Conservation (phyloP, 2,113 vertebrate species). For the Lonchura striata region DNA sequence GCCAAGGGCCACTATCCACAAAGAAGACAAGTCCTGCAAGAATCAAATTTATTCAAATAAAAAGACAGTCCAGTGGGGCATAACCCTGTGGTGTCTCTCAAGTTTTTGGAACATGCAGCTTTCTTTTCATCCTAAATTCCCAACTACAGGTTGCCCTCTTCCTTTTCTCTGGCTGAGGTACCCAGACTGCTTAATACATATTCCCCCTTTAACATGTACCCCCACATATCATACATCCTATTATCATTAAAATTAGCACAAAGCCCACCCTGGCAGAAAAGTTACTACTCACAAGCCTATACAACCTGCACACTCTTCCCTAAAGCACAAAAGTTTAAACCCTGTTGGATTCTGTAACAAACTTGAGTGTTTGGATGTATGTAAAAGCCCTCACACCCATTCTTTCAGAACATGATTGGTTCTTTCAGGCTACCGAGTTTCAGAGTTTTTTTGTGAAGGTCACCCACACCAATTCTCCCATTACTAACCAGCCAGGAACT, state of each 20-base stretch:
- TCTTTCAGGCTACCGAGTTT: neutral
- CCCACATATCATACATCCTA: fast-evolving
- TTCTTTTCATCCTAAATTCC: neutral
- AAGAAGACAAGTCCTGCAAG: neutral
- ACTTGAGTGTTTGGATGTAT: neutral
- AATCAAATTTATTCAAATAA: neutral
- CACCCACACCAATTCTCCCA: neutral
- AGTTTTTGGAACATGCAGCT: neutral
- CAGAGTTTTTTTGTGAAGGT: neutral
- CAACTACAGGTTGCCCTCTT: neutral
- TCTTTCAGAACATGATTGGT: neutral
- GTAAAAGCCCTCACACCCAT: neutral
- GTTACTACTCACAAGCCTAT: neutral
- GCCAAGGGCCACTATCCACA: neutral
- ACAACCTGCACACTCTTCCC: neutral
- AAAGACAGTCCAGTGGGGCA: neutral
- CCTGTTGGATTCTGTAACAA: neutral
- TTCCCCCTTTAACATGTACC: neutral
- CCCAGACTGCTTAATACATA: neutral
- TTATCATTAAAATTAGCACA: neutral
- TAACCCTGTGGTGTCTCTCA: no score
- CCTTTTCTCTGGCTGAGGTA: neutral
- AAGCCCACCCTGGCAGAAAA: neutral
- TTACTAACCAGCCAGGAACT: neutral
- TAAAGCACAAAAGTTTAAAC: neutral